These are phyloP conservation scores for Cydia splendana DNA, from an alignment of 1,140 invertebrate species.

Conservation along the genomic window DNA sequence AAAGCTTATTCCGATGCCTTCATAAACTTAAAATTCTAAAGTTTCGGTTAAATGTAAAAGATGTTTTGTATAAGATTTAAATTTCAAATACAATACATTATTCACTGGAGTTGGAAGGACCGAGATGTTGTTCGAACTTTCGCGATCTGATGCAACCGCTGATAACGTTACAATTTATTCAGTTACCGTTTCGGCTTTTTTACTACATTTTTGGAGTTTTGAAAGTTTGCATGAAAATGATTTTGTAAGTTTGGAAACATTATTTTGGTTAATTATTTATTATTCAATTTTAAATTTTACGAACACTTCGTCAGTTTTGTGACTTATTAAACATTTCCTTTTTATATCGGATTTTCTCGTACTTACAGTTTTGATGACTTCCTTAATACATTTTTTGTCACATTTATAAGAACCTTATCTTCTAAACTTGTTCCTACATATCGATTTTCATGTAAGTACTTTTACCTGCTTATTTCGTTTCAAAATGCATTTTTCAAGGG, in stretches of 20 bases:
- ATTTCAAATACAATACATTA: background rate
- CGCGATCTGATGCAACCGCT: constrained; percentile 15
- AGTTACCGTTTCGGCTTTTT: constrained; percentile 2
- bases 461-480: no score
- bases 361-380: background rate
- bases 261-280: no score
- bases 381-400: background rate
- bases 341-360: background rate
- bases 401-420: no score
- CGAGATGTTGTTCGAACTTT: constrained; percentile 9
- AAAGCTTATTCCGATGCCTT: background rate
- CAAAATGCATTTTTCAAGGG: no score
- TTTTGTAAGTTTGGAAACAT: no score
- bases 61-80: background rate
- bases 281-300: background rate
- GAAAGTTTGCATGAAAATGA: background rate
- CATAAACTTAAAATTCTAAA: background rate
- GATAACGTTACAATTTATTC: constrained; percentile 18
- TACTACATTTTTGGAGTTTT: background rate
- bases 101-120: background rate
- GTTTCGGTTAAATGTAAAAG: background rate
- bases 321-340: background rate
- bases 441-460: no score
- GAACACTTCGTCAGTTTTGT: background rate
- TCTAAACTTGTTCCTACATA: no score